Percentiles rank a stretch among this genome's conserved stretches.
These are phyloP conservation scores for Lathronympha strigana DNA, from an alignment of 2,888 invertebrate genomes.

Conservation along the genomic window DNA sequence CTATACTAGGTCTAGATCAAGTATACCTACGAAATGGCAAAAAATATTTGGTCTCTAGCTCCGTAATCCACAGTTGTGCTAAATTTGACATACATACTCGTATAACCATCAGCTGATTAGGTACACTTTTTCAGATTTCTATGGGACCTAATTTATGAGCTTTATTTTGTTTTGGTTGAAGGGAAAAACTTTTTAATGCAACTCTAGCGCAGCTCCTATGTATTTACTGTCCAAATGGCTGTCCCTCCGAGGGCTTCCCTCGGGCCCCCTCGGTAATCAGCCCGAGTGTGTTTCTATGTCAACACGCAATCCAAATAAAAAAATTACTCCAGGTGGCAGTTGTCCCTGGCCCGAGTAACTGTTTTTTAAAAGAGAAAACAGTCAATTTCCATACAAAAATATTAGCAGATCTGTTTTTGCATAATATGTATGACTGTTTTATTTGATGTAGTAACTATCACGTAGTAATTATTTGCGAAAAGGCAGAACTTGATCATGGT, in stretches of 20 bases:
- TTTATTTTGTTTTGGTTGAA: not conserved
- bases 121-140: too few relatives aligned
- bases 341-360: constrained; percentile 14
- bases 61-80: too few relatives aligned
- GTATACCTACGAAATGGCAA: too few relatives aligned
- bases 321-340: constrained; percentile 42
- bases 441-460: too few relatives aligned
- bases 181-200: not conserved
- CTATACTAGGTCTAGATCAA: too few relatives aligned
- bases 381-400: too few relatives aligned
- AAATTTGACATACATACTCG: too few relatives aligned
- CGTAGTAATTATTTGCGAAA: too few relatives aligned
- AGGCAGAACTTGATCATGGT: too few relatives aligned
- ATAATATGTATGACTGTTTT: not conserved
- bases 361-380: not conserved
- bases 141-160: not conserved
- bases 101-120: too few relatives aligned
- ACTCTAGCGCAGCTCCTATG: not conserved
- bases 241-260: constrained; percentile 60
- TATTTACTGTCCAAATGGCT: constrained; percentile 60
- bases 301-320: constrained; percentile 57
- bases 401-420: too few relatives aligned
- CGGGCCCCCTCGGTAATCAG: constrained; percentile 64
- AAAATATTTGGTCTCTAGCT: too few relatives aligned
- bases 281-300: constrained; percentile 71